Conservation (phyloP, 1,140 invertebrate species). For the Drosophila baimaii region DNA sequence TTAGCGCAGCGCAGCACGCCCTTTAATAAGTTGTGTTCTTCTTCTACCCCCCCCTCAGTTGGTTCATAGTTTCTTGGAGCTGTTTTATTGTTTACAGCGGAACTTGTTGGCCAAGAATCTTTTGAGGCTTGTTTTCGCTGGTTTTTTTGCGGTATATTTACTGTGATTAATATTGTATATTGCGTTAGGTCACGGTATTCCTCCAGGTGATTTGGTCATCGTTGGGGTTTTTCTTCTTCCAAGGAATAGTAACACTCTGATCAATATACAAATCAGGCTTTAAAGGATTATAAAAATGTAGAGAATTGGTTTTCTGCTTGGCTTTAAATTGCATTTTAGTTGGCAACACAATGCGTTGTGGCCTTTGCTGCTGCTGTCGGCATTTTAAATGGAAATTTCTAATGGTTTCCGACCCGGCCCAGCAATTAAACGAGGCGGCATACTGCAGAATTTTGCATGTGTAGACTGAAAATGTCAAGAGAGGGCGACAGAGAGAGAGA, state of each 20-base stretch:
- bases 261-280: not conserved
- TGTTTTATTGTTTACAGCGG: constrained; percentile 26
- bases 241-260: not conserved
- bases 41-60: not conserved
- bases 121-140: constrained; percentile 24
- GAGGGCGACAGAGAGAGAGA: constrained; percentile 1
- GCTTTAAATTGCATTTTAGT: not conserved
- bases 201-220: constrained; percentile 10
- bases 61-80: not conserved
- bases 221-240: not conserved
- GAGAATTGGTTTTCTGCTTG: not conserved
- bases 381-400: constrained; percentile 4
- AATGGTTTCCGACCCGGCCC: not conserved
- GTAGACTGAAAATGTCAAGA: constrained; percentile 9
- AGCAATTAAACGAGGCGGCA: constrained; percentile 1
- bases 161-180: constrained; percentile 35
- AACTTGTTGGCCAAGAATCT: constrained; percentile 26
- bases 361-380: no score
- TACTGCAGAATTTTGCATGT: constrained; percentile 2
- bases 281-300: not conserved
- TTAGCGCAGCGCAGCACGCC: constrained; percentile 28
- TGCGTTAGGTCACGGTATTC: constrained; percentile 64
- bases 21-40: constrained; percentile 32
- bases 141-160: constrained; percentile 25
- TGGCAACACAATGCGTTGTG: no score